These are phyloP conservation scores for Galemys pyrenaicus DNA, from an alignment of 2,113 vertebrate genomes.

Conservation along the genomic window DNA sequence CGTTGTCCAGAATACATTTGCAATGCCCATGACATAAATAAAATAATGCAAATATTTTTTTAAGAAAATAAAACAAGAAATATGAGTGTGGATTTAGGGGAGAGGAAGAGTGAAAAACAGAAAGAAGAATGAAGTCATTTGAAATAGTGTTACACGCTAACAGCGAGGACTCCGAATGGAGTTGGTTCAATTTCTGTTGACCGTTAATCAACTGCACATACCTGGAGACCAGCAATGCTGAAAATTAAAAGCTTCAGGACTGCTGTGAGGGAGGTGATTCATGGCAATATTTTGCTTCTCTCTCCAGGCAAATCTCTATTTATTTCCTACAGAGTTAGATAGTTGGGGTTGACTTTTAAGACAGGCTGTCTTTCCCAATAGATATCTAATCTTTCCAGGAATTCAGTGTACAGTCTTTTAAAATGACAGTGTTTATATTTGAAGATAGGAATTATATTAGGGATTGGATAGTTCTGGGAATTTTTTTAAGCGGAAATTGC, in stretches of 20 bases:
- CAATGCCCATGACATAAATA: not conserved
- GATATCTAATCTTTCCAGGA: conserved; percentile 38
- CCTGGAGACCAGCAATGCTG: conserved; percentile 75
- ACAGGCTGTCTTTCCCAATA: conserved; percentile 45
- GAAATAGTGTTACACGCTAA: not conserved
- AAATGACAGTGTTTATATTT: conserved; percentile 55
- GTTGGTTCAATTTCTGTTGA: conserved; percentile 61
- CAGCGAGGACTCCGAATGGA: not conserved
- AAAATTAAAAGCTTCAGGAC: conserved; percentile 76
- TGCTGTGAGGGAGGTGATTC: conserved; percentile 70
- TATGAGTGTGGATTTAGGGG: not conserved
- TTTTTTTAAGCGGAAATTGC: not conserved
- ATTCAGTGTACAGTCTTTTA: conserved; percentile 10
- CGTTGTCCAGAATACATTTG: not conserved
- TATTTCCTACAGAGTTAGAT: conserved; percentile 70
- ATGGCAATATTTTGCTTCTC: conserved; percentile 72
- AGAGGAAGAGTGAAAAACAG: not conserved
- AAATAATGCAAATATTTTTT: not conserved
- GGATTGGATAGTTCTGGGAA: not conserved
- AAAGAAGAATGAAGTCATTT: not conserved
- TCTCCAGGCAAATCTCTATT: conserved; percentile 71
- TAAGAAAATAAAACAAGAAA: conserved; percentile 17
- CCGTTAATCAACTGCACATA: conserved; percentile 71
- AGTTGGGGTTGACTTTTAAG: conserved; percentile 61
- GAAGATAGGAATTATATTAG: conserved; percentile 25